phyloP scores from a whole-genome alignment of 2,113 vertebrate species.

The Athene noctua region DNA sequence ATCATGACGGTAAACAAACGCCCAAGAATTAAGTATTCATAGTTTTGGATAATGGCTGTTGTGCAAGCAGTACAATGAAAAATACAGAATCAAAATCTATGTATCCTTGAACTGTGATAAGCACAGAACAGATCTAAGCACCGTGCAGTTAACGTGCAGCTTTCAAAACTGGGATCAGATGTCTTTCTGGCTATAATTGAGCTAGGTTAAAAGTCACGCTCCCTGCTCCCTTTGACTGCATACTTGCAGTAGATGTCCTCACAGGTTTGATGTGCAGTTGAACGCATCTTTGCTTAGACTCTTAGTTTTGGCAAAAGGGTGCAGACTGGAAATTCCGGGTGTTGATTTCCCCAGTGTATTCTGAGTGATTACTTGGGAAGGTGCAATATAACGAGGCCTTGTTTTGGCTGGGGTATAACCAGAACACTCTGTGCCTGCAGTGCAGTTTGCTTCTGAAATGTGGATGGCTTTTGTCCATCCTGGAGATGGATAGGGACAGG shows the following conservation, averaged over 20 bases:
- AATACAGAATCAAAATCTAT: accelerated
- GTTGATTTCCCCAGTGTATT: background rate
- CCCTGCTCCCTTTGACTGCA: background rate
- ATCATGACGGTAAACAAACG: background rate
- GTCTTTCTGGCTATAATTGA: background rate
- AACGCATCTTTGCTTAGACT: background rate
- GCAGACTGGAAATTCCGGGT: background rate
- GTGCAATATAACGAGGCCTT: background rate
- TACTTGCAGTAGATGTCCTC: background rate
- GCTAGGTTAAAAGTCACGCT: background rate
- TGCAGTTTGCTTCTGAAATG: background rate
- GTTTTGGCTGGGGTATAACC: accelerated
- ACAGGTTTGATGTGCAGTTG: background rate
- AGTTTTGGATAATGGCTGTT: background rate
- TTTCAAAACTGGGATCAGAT: background rate
- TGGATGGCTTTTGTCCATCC: background rate
- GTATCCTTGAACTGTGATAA: background rate
- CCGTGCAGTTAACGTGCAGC: background rate
- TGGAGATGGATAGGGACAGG: background rate
- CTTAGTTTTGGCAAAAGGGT: background rate
- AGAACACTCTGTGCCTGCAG: background rate
- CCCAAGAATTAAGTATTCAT: background rate
- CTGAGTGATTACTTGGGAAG: background rate
- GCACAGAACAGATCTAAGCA: background rate
- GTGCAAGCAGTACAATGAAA: background rate